These are phyloP conservation scores for Ochlodes sylvanus DNA, from an alignment of 2,888 invertebrate genomes.

Conservation along the genomic window DNA sequence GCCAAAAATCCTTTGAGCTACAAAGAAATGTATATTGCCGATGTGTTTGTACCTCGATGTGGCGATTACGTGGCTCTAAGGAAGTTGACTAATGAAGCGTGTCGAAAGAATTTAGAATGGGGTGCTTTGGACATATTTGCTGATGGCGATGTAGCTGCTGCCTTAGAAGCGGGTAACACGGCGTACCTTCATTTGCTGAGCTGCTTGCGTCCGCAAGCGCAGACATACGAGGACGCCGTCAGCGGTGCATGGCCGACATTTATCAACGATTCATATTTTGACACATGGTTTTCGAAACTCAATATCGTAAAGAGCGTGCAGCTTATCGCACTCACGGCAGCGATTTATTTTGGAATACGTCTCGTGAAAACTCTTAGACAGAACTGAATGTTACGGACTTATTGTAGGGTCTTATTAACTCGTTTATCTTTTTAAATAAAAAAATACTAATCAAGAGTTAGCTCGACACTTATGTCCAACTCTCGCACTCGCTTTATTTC, in stretches of 20 bases:
- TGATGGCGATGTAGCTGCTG: conserved; percentile 73
- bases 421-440: background rate
- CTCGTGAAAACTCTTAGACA: conserved; percentile 19
- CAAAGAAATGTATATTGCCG: conserved; percentile 61
- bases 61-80: conserved; percentile 71
- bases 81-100: conserved; percentile 49
- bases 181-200: conserved; percentile 69
- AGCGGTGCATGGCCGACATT: conserved; percentile 54
- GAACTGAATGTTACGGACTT: background rate
- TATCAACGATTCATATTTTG: conserved; percentile 50
- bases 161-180: conserved; percentile 73
- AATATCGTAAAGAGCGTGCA: conserved; percentile 57
- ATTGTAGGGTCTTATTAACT: background rate
- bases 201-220: conserved; percentile 72
- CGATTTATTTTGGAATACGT: conserved; percentile 39
- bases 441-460: background rate
- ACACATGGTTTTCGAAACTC: conserved; percentile 54
- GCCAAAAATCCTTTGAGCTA: conserved; percentile 66
- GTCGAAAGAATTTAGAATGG: conserved; percentile 65
- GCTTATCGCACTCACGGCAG: conserved; percentile 53
- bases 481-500: no score
- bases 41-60: conserved; percentile 69
- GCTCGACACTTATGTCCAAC: no score
- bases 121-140: conserved; percentile 74
- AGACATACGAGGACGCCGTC: conserved; percentile 66